phyloP scores from a whole-genome alignment of 2,113 vertebrate genomes.

The Oriolus oriolus region DNA sequence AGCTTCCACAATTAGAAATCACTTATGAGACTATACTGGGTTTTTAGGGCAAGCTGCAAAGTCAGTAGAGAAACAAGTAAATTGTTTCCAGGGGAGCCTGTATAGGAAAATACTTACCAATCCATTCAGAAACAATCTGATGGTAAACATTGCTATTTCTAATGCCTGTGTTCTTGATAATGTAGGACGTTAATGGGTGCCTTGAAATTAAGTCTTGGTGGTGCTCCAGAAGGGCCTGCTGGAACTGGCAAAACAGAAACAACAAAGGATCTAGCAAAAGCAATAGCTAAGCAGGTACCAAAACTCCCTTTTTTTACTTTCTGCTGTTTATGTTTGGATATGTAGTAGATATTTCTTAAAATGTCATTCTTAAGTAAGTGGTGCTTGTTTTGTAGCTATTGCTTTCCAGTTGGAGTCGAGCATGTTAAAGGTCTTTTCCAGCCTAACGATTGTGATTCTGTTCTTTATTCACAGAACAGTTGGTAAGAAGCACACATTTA shows the following conservation, averaged over 20 bases:
- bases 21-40: not conserved
- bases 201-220: constrained; percentile 89
- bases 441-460: not conserved
- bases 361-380: not conserved
- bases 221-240: constrained; percentile 92
- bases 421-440: not conserved
- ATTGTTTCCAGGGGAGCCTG: not conserved
- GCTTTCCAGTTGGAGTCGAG: not conserved
- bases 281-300: constrained; percentile 89
- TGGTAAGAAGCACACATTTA: not conserved
- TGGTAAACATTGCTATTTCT: not conserved
- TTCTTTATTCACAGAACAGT: not conserved
- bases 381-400: not conserved
- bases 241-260: constrained; percentile 98
- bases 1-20: not conserved
- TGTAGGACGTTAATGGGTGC: constrained; percentile 91
- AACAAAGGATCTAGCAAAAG: constrained; percentile 94
- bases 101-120: not conserved
- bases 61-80: not conserved
- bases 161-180: not conserved
- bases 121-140: not conserved
- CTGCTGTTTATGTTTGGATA: not conserved
- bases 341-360: not conserved
- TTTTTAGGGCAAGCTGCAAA: not conserved
- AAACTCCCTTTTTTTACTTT: not conserved